phyloP scores from a whole-genome alignment of 1,140 invertebrate species.

The Lepidurus apus region DNA sequence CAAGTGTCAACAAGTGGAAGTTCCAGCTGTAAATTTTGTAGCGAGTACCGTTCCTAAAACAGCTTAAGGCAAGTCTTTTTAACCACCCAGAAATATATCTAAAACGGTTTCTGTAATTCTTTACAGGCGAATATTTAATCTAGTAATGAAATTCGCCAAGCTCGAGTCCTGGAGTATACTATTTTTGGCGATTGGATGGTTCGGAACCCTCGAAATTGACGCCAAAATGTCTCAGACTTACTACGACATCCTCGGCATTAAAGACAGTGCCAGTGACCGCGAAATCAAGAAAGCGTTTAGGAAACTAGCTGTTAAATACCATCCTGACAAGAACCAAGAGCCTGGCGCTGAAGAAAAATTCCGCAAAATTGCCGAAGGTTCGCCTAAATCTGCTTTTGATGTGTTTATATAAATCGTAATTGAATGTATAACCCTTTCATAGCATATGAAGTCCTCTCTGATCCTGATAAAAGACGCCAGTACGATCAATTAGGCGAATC shows the following conservation, averaged over 20 bases:
- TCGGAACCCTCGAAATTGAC: background rate
- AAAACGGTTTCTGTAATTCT: background rate
- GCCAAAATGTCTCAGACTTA: constrained; percentile 40
- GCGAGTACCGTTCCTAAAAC: too few species aligned
- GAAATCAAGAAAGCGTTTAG: constrained; percentile 55
- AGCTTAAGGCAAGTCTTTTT: background rate
- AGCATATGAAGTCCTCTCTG: constrained; percentile 46
- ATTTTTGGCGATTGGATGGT: background rate
- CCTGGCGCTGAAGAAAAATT: constrained; percentile 46
- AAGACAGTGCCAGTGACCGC: constrained; percentile 43
- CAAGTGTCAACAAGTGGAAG: background rate
- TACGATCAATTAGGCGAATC: constrained; percentile 44
- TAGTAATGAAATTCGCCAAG: background rate
- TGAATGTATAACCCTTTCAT: constrained; percentile 17
- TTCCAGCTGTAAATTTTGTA: background rate
- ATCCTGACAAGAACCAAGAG: constrained; percentile 49
- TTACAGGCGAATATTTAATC: background rate
- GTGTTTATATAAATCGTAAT: too few species aligned
- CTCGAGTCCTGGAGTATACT: background rate
- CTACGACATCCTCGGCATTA: constrained; percentile 46
- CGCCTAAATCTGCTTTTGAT: constrained; percentile 12
- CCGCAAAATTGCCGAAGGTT: constrained; percentile 47
- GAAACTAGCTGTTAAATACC: constrained; percentile 50
- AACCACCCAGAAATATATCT: background rate
- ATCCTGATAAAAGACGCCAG: constrained; percentile 43